Evolutionary conservation across 2,113 vertebrate genomes (phyloP).

Genomic region (Chamaea fasciata): DNA sequence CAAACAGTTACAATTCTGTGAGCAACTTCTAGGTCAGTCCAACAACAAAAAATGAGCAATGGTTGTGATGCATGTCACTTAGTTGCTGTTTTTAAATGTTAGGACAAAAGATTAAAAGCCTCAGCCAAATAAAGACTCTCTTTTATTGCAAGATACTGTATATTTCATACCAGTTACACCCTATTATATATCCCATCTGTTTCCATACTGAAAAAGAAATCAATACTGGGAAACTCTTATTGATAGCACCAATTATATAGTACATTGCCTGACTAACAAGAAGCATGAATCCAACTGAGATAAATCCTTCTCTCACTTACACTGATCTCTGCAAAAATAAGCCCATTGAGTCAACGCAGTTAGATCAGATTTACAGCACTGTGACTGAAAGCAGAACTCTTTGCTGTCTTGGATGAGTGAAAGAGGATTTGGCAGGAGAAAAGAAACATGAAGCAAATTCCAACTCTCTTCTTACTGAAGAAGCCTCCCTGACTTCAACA

Average conservation of each 20-base stretch:
- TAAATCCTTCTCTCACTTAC: slow-evolving; percentile 20
- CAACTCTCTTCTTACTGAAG: not conserved
- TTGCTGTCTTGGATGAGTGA: not conserved
- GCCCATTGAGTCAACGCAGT: not conserved
- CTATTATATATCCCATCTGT: not conserved
- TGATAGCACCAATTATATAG: slow-evolving; percentile 5
- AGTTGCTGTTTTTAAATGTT: not conserved
- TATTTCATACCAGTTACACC: not conserved
- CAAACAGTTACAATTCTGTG: not conserved
- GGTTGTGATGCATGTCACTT: not conserved
- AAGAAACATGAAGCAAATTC: slow-evolving; percentile 4
- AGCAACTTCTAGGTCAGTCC: not conserved
- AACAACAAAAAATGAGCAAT: not conserved
- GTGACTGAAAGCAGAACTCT: not conserved
- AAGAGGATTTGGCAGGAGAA: slow-evolving; percentile 43
- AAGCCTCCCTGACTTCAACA: not conserved
- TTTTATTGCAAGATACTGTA: not conserved
- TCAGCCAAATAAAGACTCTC: not conserved
- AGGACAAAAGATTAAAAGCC: not conserved
- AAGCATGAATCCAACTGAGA: not conserved
- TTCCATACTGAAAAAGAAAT: not conserved
- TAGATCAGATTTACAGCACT: not conserved
- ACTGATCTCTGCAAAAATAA: slow-evolving; percentile 19
- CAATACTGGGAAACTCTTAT: not conserved
- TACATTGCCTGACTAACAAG: slow-evolving; percentile 5